phyloP scores from a whole-genome alignment of 2,797 vertebrate species.

The Paratrypauchen microcephalus region DNA sequence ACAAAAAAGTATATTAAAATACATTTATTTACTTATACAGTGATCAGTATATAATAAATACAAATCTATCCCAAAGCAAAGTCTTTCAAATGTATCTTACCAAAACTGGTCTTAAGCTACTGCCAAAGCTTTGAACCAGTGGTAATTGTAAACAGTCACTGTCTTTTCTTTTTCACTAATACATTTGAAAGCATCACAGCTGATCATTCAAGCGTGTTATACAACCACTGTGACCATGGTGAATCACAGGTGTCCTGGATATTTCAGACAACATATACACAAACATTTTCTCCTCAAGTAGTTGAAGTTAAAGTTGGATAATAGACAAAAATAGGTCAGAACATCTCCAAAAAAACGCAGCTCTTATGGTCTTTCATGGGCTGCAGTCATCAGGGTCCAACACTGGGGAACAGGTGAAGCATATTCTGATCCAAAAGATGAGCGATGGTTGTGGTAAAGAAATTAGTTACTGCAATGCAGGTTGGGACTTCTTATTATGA shows the following conservation, averaged over 20 bases:
- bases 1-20: background rate
- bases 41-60: slow-evolving; percentile 48
- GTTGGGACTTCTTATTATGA: background rate
- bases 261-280: background rate
- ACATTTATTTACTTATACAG: background rate
- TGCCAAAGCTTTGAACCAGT: slow-evolving; percentile 1
- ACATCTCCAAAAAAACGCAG: background rate
- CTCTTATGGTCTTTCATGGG: background rate
- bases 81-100: background rate
- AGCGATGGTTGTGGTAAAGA: background rate
- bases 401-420: background rate
- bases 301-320: background rate
- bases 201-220: background rate
- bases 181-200: background rate
- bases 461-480: background rate
- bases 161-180: background rate
- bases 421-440: background rate
- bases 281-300: background rate
- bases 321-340: background rate
- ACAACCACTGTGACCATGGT: background rate
- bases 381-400: background rate
- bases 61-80: slow-evolving; percentile 2
- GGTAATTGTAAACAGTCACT: slow-evolving; percentile 39
- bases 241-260: background rate
- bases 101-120: background rate